These are phyloP conservation scores for Eupithecia centaureata DNA, from an alignment of 2,888 invertebrate species.

Conservation along the genomic window DNA sequence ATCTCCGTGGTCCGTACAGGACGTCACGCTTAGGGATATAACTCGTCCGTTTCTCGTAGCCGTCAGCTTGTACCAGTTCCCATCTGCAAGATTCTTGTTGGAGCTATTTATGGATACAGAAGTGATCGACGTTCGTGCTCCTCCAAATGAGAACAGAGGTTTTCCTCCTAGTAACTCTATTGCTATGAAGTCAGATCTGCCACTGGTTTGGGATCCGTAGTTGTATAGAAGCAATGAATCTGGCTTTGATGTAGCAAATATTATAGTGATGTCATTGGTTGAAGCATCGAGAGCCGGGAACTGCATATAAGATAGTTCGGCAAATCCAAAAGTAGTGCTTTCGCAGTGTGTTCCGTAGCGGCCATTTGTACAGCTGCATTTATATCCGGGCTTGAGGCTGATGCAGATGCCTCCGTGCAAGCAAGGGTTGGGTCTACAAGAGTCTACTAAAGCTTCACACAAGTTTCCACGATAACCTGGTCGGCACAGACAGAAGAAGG, in stretches of 20 bases:
- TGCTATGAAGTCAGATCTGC: constrained; percentile 96
- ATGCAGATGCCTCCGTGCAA: constrained; percentile 94
- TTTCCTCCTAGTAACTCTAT: constrained; percentile 93
- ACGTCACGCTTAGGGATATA: constrained; percentile 91
- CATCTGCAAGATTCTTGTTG: constrained; percentile 89
- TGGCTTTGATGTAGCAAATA: constrained; percentile 94
- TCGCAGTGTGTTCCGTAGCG: constrained; percentile 96
- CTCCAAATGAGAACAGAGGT: constrained; percentile 95
- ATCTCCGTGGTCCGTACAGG: constrained; percentile 94
- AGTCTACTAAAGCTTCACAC: constrained; percentile 94
- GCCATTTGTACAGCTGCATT: constrained; percentile 93
- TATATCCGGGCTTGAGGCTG: constrained; percentile 93
- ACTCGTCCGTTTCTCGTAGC: constrained; percentile 95
- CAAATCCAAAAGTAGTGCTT: constrained; percentile 94
- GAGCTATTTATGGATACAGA: constrained; percentile 88
- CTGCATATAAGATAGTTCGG: constrained; percentile 94
- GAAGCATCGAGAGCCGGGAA: constrained; percentile 93
- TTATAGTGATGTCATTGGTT: constrained; percentile 95
- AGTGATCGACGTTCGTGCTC: constrained; percentile 94
- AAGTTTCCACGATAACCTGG: constrained; percentile 96
- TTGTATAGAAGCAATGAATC: constrained; percentile 96
- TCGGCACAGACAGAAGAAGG: constrained; percentile 95
- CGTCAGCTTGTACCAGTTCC: constrained; percentile 95
- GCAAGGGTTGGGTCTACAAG: constrained; percentile 97
- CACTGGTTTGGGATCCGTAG: constrained; percentile 93